Base-by-base conservation (phyloP, 2,113 vertebrate species). In the Xenus cinereus region DNA sequence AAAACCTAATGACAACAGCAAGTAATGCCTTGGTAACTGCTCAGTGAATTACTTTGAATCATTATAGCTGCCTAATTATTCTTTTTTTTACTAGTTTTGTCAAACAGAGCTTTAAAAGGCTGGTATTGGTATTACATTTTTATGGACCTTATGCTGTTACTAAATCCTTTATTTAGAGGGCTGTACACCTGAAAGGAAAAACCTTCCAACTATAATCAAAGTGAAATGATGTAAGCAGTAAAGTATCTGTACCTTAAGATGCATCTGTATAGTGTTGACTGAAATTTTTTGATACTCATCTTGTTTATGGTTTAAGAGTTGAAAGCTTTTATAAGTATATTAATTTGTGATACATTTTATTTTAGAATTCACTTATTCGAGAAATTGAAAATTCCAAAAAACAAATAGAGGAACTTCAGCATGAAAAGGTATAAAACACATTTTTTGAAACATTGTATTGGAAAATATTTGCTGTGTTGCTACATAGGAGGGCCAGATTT, bases 321-420 rank as follows among this genome's bases (percentile, higher is more conserved):
- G 27, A 69, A 90, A 83, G 32, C 11, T 77, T 37, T 83, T 76
- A 12, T 30, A 41, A 66, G 21, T 91, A 69, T 78, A 11, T 11
- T 53, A 35, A 87, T 66, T 35, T 92, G 60, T 79, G 27, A 53
- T 94, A 21, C 10, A 5, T 81, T 91, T 95, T 60, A 71, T 79
- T 95, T 43, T 95, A 99, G 99, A 99, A 99, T 80, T 96, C 99
- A 53, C 98, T 99, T 32, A 96, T 99, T 73, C 98, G 98, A 85
- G 99, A 99, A 95, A 98, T 99, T 90, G 99, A 99, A 71, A 98
- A 98, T 94, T 98, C 98, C 18, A 99, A 99, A 96, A 99, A 99
- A 90, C 97, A 99, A 72, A 98, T 99, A 23, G 99, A 99, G 66
- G 99, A 99, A 77, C 98, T 99, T 35, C 99, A 99, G 26, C 99